Conservation (phyloP, 2,797 vertebrate species). For the Cossypha niveicapilla region DNA sequence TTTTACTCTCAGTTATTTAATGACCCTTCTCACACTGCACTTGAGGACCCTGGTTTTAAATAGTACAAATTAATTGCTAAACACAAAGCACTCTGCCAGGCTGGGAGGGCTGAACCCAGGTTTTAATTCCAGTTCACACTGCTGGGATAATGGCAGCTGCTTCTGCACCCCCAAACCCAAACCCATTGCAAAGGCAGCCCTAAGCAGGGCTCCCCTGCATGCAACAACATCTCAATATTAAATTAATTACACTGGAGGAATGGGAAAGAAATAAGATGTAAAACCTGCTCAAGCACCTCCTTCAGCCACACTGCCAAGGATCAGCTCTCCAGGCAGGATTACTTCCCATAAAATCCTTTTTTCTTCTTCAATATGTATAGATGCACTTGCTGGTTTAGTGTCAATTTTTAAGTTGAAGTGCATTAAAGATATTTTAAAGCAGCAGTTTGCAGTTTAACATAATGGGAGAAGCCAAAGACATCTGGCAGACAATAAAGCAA, state of each 20-base stretch:
- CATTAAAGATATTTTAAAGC: background rate
- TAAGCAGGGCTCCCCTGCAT: background rate
- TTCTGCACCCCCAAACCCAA: background rate
- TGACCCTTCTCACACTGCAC: background rate
- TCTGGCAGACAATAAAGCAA: background rate
- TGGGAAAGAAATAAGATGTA: background rate
- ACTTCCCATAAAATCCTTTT: background rate
- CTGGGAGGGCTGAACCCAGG: accelerated
- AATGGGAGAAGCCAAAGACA: constrained; percentile 1
- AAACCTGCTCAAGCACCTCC: background rate
- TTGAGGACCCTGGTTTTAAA: background rate
- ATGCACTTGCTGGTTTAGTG: background rate
- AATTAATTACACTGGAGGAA: background rate
- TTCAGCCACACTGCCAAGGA: background rate
- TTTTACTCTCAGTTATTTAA: background rate
- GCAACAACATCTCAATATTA: background rate
- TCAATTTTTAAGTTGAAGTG: background rate
- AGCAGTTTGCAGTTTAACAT: background rate
- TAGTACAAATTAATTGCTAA: background rate
- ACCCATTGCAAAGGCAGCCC: background rate
- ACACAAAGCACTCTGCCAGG: background rate
- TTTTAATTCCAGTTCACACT: background rate
- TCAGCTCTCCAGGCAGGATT: background rate
- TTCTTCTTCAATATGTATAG: background rate
- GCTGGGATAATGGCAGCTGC: background rate